Evolutionary conservation across 2,888 invertebrate genomes (phyloP).

Genomic region (Melangyna quadrimaculata): DNA sequence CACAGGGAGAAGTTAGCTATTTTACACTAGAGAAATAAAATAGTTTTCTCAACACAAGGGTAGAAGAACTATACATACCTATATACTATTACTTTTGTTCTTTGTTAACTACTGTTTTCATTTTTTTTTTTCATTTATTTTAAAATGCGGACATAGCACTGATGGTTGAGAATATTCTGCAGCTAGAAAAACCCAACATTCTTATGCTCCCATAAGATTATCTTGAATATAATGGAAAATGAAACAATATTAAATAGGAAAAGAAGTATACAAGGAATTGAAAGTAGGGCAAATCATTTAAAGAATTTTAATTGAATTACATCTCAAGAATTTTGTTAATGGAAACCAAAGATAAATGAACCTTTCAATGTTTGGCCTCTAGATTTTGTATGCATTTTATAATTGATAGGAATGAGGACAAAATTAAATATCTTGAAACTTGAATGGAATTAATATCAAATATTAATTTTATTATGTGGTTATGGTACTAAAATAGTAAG

Average conservation of each 20-base stretch:
- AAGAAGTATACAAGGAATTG: background rate
- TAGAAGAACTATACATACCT: no score
- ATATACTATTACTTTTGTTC: slow-evolving; percentile 46
- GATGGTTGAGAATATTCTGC: background rate
- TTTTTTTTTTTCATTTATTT: no score
- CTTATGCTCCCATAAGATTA: slow-evolving; percentile 22
- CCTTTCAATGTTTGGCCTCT: background rate
- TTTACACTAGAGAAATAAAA: background rate
- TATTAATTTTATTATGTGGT: no score
- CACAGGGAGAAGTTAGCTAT: background rate
- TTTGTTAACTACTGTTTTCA: slow-evolving; percentile 35
- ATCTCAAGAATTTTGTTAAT: slow-evolving; percentile 32
- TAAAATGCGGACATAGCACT: slow-evolving; percentile 21
- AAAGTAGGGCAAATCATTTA: slow-evolving; percentile 61
- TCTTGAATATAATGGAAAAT: slow-evolving; percentile 19
- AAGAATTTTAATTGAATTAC: slow-evolving; percentile 65
- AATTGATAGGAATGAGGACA: background rate
- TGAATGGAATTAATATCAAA: background rate
- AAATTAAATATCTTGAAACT: background rate
- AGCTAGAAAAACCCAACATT: background rate
- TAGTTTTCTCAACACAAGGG: slow-evolving; percentile 19
- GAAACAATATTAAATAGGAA: background rate
- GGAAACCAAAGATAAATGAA: slow-evolving; percentile 20
- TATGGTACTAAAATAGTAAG: no score
- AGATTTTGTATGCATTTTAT: background rate